Evolutionary conservation across 2,888 invertebrate species (phyloP), one percentile per base, ranked within the genome.

Genomic region (Incurvaria masculella): DNA sequence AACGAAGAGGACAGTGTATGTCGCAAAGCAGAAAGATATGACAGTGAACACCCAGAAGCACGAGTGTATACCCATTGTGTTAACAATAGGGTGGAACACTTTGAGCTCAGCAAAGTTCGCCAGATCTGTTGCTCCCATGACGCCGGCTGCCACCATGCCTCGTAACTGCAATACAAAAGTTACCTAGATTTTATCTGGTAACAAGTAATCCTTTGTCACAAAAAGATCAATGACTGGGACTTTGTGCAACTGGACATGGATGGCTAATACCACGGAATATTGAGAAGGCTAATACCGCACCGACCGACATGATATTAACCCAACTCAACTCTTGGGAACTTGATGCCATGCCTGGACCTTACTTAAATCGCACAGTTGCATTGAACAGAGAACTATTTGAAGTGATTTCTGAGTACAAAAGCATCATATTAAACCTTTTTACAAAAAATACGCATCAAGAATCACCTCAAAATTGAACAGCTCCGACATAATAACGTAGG

Each of bases 51-150:
- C 72, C 0, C 74, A 52, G 56, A 76, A 72, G 0, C 69, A 69
- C 72, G 74, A 75, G 42, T 78, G 75, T 42, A 74, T 73, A 23
- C 76, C 75, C 46, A 76, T 62, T 2, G 67, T 51, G 0, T 68
- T 66, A 48, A 68, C 68, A 14, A 76, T 59, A 11, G 60, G 61
- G 0, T 69, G 68, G 64, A 78, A 78, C 73, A 74, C 75, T 53
- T 75, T 78, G 58, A 69, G 71, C 52, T 78, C 76, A 27, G 73
- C 51, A 56, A 78, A 78, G 59, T 76, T 78, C 61, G 73, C 73
- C 48, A 74, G 59, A 56, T 78, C 76, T 0, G 75, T 72, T 54
- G 68, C 67, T 17, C 74, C 66, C 64, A 75, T 78, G 6, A 75
- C 70, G 52, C 75, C 65, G 0, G 76, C 63, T 2, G 75, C 74